phyloP scores from a whole-genome alignment of 2,888 invertebrate genomes.

The Xanthorhoe spadicearia region DNA sequence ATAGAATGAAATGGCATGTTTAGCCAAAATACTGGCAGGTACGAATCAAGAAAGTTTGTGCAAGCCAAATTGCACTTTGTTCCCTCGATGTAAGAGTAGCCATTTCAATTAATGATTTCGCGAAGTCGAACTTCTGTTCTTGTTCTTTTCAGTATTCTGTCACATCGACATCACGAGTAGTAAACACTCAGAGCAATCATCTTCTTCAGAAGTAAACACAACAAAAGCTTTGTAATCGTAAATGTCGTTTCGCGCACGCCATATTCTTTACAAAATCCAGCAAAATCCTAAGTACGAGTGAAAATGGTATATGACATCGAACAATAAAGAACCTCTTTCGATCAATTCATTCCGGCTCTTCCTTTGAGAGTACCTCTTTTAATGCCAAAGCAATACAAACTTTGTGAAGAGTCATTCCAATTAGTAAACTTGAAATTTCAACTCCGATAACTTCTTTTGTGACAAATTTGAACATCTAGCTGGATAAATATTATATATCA shows the following conservation, averaged over 20 bases:
- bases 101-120: too few relatives aligned
- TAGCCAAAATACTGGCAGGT: too few relatives aligned
- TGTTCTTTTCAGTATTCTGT: too few relatives aligned
- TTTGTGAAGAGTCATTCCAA: constrained; percentile 53
- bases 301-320: constrained; percentile 41
- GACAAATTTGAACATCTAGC: constrained; percentile 23
- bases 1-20: too few relatives aligned
- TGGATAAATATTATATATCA: not conserved
- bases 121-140: too few relatives aligned
- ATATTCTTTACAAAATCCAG: constrained; percentile 19
- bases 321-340: constrained; percentile 39
- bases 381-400: constrained; percentile 55
- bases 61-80: too few relatives aligned
- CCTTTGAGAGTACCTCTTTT: constrained; percentile 45
- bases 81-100: too few relatives aligned
- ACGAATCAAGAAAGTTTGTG: too few relatives aligned
- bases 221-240: not conserved
- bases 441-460: constrained; percentile 37
- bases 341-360: constrained; percentile 43
- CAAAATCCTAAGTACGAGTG: constrained; percentile 19
- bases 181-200: too few relatives aligned
- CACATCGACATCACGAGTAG: too few relatives aligned
- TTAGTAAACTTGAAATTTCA: constrained; percentile 48
- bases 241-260: constrained; percentile 12
- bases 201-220: too few relatives aligned